A percentile compares a stretch with the other conserved stretches of the same genome.
phyloP scores from a whole-genome alignment of 2,888 invertebrate genomes.

The Orchesella flavescens region DNA sequence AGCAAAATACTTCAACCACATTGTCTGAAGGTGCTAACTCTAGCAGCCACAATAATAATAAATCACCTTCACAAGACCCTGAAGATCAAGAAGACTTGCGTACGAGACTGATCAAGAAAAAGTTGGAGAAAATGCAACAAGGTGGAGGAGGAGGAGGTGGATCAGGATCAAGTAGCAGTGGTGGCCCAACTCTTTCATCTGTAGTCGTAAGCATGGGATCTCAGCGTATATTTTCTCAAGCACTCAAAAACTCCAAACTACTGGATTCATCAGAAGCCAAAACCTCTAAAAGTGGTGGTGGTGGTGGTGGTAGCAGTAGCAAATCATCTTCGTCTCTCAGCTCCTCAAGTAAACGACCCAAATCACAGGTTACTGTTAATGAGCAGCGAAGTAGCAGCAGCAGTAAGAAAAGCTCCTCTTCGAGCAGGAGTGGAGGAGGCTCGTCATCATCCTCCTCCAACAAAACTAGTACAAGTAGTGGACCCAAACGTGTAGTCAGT shows the following conservation, averaged over 20 bases:
- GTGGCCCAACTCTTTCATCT: constrained; percentile 30
- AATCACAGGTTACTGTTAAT: constrained; percentile 24
- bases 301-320: constrained; percentile 5
- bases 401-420: constrained; percentile 24
- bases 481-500: constrained; percentile 50
- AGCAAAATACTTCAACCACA: background rate
- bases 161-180: background rate
- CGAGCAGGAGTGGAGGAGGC: constrained; percentile 1
- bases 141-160: background rate
- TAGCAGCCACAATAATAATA: background rate
- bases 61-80: background rate
- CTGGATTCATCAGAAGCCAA: constrained; percentile 23
- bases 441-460: constrained; percentile 29
- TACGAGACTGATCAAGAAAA: constrained; percentile 57
- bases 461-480: constrained; percentile 38
- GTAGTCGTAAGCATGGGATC: constrained; percentile 55
- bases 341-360: background rate
- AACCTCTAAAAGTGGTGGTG: constrained; percentile 3
- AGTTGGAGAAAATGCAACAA: constrained; percentile 52
- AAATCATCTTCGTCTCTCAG: constrained; percentile 17
- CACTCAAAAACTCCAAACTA: constrained; percentile 46
- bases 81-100: constrained; percentile 52
- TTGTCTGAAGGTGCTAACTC: background rate
- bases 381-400: constrained; percentile 25
- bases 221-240: constrained; percentile 55